These are phyloP conservation scores for Caenorhabditis sp. DNA, from an alignment of 2,888 invertebrate genomes.

Conservation along the genomic window DNA sequence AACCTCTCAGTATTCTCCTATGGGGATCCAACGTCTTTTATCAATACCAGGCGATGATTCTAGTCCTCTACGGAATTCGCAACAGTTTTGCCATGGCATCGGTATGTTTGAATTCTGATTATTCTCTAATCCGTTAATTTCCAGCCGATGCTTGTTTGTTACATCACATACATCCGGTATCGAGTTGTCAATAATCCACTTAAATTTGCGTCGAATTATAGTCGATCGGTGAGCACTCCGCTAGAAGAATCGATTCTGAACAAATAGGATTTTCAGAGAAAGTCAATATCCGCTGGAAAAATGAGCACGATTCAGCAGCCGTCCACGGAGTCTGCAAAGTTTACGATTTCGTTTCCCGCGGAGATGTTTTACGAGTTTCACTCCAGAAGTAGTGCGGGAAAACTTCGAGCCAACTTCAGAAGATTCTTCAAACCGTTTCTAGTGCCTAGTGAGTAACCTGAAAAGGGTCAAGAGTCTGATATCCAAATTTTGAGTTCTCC, in stretches of 20 bases:
- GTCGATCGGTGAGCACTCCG: constrained; percentile 35
- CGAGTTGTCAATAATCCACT: constrained; percentile 61
- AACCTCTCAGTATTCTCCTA: constrained; percentile 53
- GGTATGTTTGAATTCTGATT: constrained; percentile 9
- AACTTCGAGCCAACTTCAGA: constrained; percentile 32
- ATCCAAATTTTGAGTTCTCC: constrained; percentile 32
- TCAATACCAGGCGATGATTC: constrained; percentile 47
- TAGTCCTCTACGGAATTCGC: constrained; percentile 50
- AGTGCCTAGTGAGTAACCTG: constrained; percentile 42
- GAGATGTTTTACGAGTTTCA: constrained; percentile 54
- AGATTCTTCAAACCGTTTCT: constrained; percentile 49
- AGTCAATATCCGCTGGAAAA: constrained; percentile 45
- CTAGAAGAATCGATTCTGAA: not conserved
- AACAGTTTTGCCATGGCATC: constrained; percentile 63
- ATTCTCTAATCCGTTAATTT: constrained; percentile 4
- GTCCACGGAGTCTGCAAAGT: constrained; percentile 39
- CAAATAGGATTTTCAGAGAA: constrained; percentile 24
- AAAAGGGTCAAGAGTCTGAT: not conserved
- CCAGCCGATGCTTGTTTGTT: constrained; percentile 61
- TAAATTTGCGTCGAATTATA: constrained; percentile 60
- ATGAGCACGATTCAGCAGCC: constrained; percentile 35
- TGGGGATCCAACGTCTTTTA: constrained; percentile 49
- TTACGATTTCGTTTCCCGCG: constrained; percentile 45
- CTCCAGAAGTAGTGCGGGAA: constrained; percentile 43
- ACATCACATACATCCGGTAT: constrained; percentile 63